These are phyloP conservation scores for Philonicus albiceps DNA, from an alignment of 2,888 invertebrate species.

Conservation along the genomic window DNA sequence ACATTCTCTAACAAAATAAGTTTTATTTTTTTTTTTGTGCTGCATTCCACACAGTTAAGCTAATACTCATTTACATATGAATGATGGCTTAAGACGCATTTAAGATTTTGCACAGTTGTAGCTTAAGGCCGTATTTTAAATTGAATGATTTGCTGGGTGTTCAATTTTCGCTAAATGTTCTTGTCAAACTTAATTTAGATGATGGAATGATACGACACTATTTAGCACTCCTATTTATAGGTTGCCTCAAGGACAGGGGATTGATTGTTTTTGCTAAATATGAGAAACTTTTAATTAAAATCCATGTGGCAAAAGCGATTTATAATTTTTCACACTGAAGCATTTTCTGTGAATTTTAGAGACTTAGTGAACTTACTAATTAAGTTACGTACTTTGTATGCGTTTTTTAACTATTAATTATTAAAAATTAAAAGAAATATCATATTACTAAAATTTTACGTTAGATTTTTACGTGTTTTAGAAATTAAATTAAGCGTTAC, in stretches of 20 bases:
- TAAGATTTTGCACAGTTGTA: neutral
- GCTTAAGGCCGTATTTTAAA: neutral
- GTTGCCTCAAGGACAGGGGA: neutral
- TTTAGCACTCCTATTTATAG: neutral
- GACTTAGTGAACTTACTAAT: neutral
- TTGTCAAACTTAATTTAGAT: neutral
- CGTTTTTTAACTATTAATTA: too few species aligned
- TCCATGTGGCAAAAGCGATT: neutral
- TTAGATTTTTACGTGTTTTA: too few species aligned
- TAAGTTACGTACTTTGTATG: too few species aligned
- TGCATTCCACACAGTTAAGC: neutral
- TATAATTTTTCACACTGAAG: neutral
- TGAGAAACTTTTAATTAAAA: neutral
- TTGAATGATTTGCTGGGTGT: neutral
- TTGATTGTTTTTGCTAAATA: neutral
- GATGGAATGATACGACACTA: neutral
- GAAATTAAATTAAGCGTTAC: too few species aligned
- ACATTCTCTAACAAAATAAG: neutral
- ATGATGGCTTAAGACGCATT: neutral
- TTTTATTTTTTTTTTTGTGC: neutral
- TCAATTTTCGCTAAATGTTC: neutral
- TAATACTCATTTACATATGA: neutral
- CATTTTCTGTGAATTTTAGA: neutral
- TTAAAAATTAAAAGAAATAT: too few species aligned
- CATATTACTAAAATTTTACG: too few species aligned